A percentile compares a stretch with the other conserved stretches of the same genome.
These are phyloP conservation scores for Botrylloides violaceus DNA, from an alignment of 23 tunicate genomes.

Conservation along the genomic window DNA sequence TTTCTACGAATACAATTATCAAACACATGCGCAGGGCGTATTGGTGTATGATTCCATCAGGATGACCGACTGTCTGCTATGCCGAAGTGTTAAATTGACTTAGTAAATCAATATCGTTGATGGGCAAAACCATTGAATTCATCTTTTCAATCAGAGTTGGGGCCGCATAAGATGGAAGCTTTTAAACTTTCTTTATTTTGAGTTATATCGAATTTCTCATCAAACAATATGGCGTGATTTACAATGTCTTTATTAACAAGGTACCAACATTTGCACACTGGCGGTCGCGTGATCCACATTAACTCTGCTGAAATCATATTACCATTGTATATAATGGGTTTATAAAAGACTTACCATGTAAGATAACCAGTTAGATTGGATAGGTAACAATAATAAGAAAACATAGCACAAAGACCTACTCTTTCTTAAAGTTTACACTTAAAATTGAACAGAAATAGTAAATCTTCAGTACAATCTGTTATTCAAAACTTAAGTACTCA, in stretches of 20 bases:
- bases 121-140: no score
- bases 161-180: no score
- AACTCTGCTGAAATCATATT: not conserved
- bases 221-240: conserved; percentile 30
- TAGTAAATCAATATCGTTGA: no score
- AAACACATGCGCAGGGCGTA: no score
- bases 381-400: not conserved
- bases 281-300: not conserved
- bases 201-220: not conserved
- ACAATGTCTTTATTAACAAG: not conserved
- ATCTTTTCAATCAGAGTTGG: no score
- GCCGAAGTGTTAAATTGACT: no score
- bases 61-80: no score
- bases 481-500: not conserved
- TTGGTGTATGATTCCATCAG: no score
- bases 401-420: not conserved
- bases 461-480: not conserved
- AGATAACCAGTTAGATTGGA: conserved; percentile 1
- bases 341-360: not conserved
- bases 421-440: not conserved
- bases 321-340: not conserved
- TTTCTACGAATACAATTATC: no score
- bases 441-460: not conserved
- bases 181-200: not conserved
- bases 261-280: not conserved